These are phyloP conservation scores for Diabrotica balteata DNA, from an alignment of 2,888 invertebrate species.

Conservation along the genomic window DNA sequence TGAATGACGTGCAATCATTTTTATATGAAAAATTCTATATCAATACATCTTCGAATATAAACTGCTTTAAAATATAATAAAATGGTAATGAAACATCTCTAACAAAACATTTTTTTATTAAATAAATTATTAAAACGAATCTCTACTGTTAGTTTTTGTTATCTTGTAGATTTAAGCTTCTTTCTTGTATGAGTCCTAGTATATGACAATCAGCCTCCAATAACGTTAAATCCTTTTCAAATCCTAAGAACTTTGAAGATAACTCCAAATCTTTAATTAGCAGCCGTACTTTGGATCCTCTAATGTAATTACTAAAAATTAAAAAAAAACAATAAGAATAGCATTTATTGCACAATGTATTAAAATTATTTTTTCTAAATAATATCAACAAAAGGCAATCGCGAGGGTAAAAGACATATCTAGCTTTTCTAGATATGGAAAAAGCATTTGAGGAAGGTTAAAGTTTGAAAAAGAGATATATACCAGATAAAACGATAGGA, in stretches of 20 bases:
- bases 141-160: not conserved
- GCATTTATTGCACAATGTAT: too few species aligned
- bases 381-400: too few species aligned
- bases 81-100: not conserved
- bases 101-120: not conserved
- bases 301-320: constrained; percentile 74
- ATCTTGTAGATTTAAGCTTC: constrained; percentile 37
- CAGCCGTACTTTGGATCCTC: constrained; percentile 84
- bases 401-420: too few species aligned
- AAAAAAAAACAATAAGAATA: not conserved
- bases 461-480: too few species aligned
- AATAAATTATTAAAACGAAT: not conserved
- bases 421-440: too few species aligned
- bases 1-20: too few species aligned
- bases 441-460: too few species aligned
- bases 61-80: too few species aligned
- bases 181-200: constrained; percentile 70
- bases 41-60: too few species aligned
- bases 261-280: constrained; percentile 88
- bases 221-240: constrained; percentile 87
- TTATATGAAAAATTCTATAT: too few species aligned
- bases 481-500: too few species aligned
- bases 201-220: constrained; percentile 93
- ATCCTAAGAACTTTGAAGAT: constrained; percentile 90
- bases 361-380: too few species aligned